Evolutionary conservation across 2,888 invertebrate genomes (phyloP), one percentile per base, ranked within the genome.

Genomic region (Glaucopsyche alexis): DNA sequence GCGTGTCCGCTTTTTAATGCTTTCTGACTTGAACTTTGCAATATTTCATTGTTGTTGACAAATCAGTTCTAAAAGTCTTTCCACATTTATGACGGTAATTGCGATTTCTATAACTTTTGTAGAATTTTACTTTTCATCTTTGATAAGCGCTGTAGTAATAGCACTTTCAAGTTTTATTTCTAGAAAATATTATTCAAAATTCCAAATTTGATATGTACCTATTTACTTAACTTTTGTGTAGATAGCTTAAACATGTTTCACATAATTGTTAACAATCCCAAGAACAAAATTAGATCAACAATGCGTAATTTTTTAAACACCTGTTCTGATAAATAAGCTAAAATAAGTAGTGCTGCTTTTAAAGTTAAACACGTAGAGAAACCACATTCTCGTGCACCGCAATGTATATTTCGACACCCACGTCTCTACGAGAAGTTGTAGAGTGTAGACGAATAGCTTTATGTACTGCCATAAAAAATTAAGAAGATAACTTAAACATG

Each of bases 1-100:
- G 29, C 45, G 71, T 64, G 67, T 66, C 40, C 67, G 50, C 52
- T 65, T 67, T 67, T 52, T 67, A 67, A 45, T 52, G 49, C 45
- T 64, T 49, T 38, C 64, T 72, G 45, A 64, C 65, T 72, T 69
- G 29, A 29, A 69, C 47, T 69, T 69, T 69, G 45, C 42, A 66
- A 66, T 66, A 66, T 66, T 66, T 66, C 42, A 66, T 42, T 60
- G 60, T 60, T 60, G 60, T 60, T 60, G 60, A 60, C 60, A 38
- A 60, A 60, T 60, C 60, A 60, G 60, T 55, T 60, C 29, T 60
- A 14, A 38, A 60, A 60, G n/a, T 60, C 29, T 29, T 38, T 60
- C 19, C 2, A 60, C 60, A 55, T 60, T 60, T 60, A 38, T 60
- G 14, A 14, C 14, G 29, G 29, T 29, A 13, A 60, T 55, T 55